Evolutionary conservation across 2,113 vertebrate genomes (phyloP).

Genomic region (Shinisaurus crocodilurus): DNA sequence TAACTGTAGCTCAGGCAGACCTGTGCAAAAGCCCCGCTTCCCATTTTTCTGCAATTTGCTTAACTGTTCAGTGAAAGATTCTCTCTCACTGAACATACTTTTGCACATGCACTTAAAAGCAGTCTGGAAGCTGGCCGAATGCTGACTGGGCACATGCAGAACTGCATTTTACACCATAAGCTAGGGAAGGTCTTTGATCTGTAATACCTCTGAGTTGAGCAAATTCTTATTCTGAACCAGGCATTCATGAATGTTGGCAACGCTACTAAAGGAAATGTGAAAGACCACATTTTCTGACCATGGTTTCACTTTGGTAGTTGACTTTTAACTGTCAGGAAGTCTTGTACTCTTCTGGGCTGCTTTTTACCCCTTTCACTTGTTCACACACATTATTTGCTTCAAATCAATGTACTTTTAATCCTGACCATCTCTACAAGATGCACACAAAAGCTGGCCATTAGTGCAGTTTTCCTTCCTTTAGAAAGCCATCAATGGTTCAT

Average conservation of each 20-base stretch:
- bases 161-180: not conserved
- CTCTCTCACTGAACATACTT: not conserved
- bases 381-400: not conserved
- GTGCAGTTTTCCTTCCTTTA: not conserved
- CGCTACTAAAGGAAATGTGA: not conserved
- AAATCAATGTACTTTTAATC: not conserved
- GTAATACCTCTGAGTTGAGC: not conserved
- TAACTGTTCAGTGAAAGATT: not conserved
- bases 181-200: not conserved
- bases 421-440: not conserved
- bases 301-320: not conserved
- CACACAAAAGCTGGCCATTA: not conserved
- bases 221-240: not conserved
- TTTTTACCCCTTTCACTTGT: not conserved
- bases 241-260: not conserved
- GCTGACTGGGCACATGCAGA: too few relatives aligned
- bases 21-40: not conserved
- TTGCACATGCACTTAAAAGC: not conserved
- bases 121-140: not conserved
- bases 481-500: not conserved
- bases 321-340: not conserved
- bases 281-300: not conserved
- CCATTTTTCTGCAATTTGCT: not conserved
- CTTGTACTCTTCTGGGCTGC: not conserved
- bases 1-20: not conserved